A percentile compares a stretch with the other conserved stretches of the same genome.
These are phyloP conservation scores for Malacosoma neustria DNA, from an alignment of 2,888 invertebrate genomes.

Conservation along the genomic window DNA sequence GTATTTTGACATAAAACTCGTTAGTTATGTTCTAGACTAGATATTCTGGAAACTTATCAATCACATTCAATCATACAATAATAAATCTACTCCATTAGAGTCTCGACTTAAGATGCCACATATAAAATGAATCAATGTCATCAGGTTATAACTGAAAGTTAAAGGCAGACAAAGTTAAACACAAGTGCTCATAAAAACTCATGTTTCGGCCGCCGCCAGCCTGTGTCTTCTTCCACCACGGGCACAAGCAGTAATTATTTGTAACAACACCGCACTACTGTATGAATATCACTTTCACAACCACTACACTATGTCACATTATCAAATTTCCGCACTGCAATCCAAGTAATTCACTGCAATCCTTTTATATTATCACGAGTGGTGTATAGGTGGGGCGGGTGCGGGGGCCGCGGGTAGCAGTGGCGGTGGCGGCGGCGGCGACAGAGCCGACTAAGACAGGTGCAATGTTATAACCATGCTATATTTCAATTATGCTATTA, in stretches of 20 bases:
- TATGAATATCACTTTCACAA: constrained; percentile 48
- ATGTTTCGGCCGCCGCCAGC: constrained; percentile 60
- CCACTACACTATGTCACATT: constrained; percentile 59
- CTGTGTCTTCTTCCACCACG: constrained; percentile 19
- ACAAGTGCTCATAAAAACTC: constrained; percentile 51
- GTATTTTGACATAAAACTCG: too few species aligned
- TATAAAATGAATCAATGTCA: too few species aligned
- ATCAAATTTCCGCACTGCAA: constrained; percentile 63
- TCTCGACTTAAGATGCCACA: too few species aligned
- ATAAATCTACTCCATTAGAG: too few species aligned
- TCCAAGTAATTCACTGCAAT: constrained; percentile 69
- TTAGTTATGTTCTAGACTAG: too few species aligned
- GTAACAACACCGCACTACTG: constrained; percentile 44
- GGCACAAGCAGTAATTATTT: constrained; percentile 9
- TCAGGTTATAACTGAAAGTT: too few species aligned
- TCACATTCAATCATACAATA: too few species aligned
- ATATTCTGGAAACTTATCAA: too few species aligned
- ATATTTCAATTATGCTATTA: constrained; percentile 4
- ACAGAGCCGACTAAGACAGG: constrained; percentile 41
- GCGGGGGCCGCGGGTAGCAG: too few species aligned
- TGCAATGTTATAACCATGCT: constrained; percentile 31
- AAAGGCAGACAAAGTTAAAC: constrained; percentile 43
- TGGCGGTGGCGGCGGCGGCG: constrained; percentile 68
- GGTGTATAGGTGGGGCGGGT: constrained; percentile 6
- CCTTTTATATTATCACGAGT: constrained; percentile 29